phyloP scores from a whole-genome alignment of 1,140 invertebrate species.

The Adelges cooleyi region DNA sequence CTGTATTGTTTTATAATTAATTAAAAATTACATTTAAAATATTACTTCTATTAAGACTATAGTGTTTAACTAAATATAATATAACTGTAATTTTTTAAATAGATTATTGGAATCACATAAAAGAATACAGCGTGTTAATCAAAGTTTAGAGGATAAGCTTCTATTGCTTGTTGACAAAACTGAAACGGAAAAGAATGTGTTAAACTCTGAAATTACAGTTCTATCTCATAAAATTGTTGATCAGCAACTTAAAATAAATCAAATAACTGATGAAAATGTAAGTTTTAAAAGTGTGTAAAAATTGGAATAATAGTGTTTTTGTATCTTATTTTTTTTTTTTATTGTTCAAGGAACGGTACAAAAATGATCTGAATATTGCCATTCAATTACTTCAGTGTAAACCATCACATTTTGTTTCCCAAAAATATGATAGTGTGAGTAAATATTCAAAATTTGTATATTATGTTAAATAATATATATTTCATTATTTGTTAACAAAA shows the following conservation, averaged over 20 bases:
- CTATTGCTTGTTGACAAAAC: slow-evolving; percentile 84
- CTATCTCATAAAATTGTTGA: slow-evolving; percentile 78
- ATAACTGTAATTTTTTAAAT: too few species aligned
- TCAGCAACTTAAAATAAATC: slow-evolving; percentile 71
- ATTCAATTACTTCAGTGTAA: slow-evolving; percentile 90
- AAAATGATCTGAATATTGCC: slow-evolving; percentile 86
- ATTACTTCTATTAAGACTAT: too few species aligned
- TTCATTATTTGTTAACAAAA: too few species aligned
- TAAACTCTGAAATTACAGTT: slow-evolving; percentile 76
- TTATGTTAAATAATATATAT: not conserved
- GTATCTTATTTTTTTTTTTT: slow-evolving; percentile 31
- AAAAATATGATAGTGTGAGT: slow-evolving; percentile 82
- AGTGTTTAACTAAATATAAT: too few species aligned
- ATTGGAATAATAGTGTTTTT: not conserved
- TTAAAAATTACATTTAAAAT: too few species aligned
- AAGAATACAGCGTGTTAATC: slow-evolving; percentile 87
- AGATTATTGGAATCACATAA: slow-evolving; percentile 86
- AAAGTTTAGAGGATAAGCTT: slow-evolving; percentile 88
- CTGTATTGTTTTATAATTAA: too few species aligned
- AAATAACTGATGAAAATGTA: slow-evolving; percentile 86
- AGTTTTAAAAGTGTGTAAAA: slow-evolving; percentile 37
- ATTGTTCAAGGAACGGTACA: slow-evolving; percentile 73
- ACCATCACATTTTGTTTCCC: slow-evolving; percentile 85
- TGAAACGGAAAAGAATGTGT: slow-evolving; percentile 75
- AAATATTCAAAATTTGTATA: not conserved